Evolutionary conservation across 2,888 invertebrate genomes (phyloP).

Genomic region (Drosophila pseudotakahashii): DNA sequence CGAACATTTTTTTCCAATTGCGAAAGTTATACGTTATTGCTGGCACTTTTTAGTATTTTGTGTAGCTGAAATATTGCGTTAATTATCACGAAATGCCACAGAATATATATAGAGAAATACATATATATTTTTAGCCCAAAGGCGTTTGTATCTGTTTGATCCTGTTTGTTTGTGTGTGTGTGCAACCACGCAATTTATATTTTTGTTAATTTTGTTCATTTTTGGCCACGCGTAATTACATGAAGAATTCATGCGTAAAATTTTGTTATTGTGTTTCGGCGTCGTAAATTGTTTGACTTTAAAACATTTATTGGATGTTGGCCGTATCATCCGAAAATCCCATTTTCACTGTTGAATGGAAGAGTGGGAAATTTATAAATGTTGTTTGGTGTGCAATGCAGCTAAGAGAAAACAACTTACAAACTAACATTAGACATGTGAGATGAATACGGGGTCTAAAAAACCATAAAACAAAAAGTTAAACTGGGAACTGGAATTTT

Average conservation of each 20-base stretch:
- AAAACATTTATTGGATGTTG: conserved; percentile 44
- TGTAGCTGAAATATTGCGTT: conserved; percentile 65
- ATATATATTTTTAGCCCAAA: neutral
- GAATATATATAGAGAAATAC: conserved; percentile 39
- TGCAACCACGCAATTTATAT: conserved; percentile 51
- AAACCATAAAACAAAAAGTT: neutral
- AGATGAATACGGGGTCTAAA: conserved; percentile 8
- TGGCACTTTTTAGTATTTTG: conserved; percentile 49
- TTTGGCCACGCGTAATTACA: conserved; percentile 69
- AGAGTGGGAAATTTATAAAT: neutral
- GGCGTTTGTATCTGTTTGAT: conserved; percentile 26
- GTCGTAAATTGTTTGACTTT: conserved; percentile 42
- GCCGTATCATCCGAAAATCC: conserved; percentile 29
- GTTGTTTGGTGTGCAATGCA: conserved; percentile 7
- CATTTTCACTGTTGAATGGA: conserved; percentile 17
- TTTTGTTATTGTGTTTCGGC: conserved; percentile 40
- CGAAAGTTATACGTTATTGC: conserved; percentile 46
- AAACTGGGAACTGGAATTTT: too few relatives aligned
- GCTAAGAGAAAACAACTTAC: conserved; percentile 18
- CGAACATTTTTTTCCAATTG: conserved; percentile 39
- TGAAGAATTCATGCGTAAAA: conserved; percentile 67
- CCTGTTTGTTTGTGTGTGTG: conserved; percentile 30
- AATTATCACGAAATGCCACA: conserved; percentile 64
- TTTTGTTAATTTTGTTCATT: conserved; percentile 59
- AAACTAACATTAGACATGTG: conserved; percentile 45